Evolutionary conservation across 1,140 invertebrate genomes (phyloP), one percentile per base, ranked within the genome.

Genomic region (Zaprionus taronus): DNA sequence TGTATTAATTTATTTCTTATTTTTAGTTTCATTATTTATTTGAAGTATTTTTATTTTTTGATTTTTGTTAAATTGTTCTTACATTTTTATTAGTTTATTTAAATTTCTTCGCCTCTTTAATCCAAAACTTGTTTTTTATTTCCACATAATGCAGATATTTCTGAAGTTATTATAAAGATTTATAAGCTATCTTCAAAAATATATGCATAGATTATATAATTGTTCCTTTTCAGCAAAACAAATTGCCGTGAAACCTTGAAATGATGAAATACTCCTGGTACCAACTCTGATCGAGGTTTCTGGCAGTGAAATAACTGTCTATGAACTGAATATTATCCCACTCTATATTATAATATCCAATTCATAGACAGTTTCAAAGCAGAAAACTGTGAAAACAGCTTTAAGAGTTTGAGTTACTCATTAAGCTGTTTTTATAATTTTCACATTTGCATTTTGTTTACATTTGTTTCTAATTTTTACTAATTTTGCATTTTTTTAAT

Each of bases 401-500:
- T 57, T 20, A 26, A 51, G 15, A 31, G 31, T 11, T 20, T 22
- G 31, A 34, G 31, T 3, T 14, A 41, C 4, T 7, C 31, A 34
- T 34, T 24, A 49, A 76, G 57, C 62, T 74, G 34, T 69, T 47
- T 69, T 80, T 62, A 60, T 58, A 58, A 63, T 77, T 84, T 85
- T 79, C 65, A 14, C 47, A 49, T n/a, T 17, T 58, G 9, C 47
- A 72, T 34, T 65, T 55, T 17, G 64, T 53, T 66, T 57, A 64
- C 31, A 70, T 49, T 65, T 61, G 61, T 91, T 79, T 73, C 61
- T 14, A 24, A 47, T 47, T 57, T 64, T 74, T 70, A 85, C 81
- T 89, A 90, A 89, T 89, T 70, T 70, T 72, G 26, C 66, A 81
- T 78, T 87, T 87, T 87, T 84, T 84, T 77, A 71, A 73, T 81